A percentile compares a stretch with the other conserved stretches of the same genome.
These are phyloP conservation scores for Tympanuchus pallidicinctus DNA, from an alignment of 2,113 vertebrate species.

Conservation along the genomic window DNA sequence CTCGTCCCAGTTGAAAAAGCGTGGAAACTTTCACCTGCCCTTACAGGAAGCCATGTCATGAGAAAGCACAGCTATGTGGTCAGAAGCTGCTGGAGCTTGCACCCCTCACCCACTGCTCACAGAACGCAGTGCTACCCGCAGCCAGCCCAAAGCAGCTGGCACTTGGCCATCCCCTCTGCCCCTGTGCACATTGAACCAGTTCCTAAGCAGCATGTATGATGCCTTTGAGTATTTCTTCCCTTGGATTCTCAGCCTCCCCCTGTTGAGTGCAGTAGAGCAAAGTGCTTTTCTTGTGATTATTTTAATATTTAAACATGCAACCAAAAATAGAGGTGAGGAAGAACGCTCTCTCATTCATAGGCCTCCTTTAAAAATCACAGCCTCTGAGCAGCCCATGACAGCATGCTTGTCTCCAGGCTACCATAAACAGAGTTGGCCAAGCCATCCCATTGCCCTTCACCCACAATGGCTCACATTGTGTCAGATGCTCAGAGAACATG, in stretches of 20 bases:
- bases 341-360: not conserved
- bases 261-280: not conserved
- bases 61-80: not conserved
- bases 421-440: not conserved
- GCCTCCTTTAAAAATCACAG: not conserved
- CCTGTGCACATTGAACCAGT: rapidly evolving
- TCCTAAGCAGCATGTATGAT: not conserved
- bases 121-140: not conserved
- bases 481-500: not conserved
- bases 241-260: not conserved
- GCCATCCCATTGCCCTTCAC: not conserved
- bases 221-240: not conserved
- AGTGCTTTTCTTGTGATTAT: not conserved
- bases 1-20: not conserved
- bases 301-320: not conserved
- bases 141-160: not conserved
- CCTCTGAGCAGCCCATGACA: not conserved
- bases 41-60: not conserved
- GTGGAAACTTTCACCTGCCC: not conserved
- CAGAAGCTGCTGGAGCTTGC: not conserved
- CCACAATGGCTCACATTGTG: rapidly evolving
- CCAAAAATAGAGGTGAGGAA: not conserved
- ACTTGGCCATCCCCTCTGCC: not conserved
- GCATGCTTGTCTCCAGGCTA: not conserved
- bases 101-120: not conserved